Evolutionary conservation across 2,797 vertebrate genomes (phyloP).

Genomic region (Microhierax caerulescens): DNA sequence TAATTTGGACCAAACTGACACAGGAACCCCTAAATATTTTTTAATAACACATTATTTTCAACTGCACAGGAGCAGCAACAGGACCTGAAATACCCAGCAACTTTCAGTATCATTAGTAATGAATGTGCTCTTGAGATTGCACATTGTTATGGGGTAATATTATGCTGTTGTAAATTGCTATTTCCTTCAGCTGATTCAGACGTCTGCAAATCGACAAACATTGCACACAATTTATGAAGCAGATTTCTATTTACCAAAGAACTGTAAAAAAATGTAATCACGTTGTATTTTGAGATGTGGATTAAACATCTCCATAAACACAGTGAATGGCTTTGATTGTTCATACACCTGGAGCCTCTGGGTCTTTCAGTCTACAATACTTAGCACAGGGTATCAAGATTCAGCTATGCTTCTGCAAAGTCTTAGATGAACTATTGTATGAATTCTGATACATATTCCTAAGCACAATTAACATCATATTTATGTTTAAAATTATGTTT

Average conservation of each 20-base stretch:
- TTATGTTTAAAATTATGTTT: neutral
- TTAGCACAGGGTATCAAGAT: neutral
- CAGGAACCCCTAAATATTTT: neutral
- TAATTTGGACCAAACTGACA: neutral
- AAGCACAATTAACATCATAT: neutral
- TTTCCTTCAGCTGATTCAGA: neutral
- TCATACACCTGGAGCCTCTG: neutral
- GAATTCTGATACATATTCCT: neutral
- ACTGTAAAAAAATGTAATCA: neutral
- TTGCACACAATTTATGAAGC: neutral
- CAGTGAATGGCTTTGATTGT: neutral
- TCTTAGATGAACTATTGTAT: neutral
- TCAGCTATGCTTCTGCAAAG: neutral
- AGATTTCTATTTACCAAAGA: neutral
- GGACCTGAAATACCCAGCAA: neutral
- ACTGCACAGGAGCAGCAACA: neutral
- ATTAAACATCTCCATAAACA: neutral
- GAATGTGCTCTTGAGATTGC: neutral
- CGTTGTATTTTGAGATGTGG: neutral
- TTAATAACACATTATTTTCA: neutral
- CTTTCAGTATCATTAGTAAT: neutral
- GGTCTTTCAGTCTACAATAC: neutral
- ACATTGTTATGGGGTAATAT: neutral
- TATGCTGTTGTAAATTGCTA: neutral
- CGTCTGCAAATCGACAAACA: neutral